Evolutionary conservation across 2,113 vertebrate genomes (phyloP).

Genomic region (Ammodramus savannarum): DNA sequence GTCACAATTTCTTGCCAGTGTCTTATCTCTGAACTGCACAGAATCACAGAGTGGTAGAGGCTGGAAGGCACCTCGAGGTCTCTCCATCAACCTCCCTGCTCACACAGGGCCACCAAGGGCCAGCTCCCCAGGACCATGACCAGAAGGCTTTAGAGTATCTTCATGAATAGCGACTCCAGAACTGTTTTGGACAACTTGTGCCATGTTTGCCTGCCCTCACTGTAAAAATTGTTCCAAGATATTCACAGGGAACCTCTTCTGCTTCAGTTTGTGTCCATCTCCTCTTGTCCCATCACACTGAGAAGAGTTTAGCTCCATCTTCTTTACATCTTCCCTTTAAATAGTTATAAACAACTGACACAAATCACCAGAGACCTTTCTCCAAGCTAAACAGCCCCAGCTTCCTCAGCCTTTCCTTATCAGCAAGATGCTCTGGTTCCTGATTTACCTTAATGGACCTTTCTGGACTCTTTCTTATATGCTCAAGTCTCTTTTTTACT

Average conservation of each 20-base stretch:
- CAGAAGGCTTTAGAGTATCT: not conserved
- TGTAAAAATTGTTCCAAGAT: fast-evolving
- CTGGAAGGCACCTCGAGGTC: not conserved
- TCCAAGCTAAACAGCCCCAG: not conserved
- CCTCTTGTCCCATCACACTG: not conserved
- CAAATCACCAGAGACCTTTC: not conserved
- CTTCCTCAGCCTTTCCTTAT: not conserved
- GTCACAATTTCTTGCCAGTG: too few species aligned
- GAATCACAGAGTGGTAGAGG: not conserved
- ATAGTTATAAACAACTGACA: not conserved
- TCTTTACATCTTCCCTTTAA: not conserved
- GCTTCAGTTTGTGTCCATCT: not conserved
- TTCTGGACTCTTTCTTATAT: not conserved
- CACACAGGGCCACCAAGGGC: not conserved
- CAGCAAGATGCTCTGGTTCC: not conserved
- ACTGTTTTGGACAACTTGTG: not conserved
- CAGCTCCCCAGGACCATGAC: not conserved
- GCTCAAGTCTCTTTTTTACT: not conserved
- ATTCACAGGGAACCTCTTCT: not conserved
- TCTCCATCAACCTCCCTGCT: not conserved
- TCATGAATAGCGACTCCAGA: not conserved
- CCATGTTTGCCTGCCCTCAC: not conserved
- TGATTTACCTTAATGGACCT: not conserved
- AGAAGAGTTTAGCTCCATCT: not conserved
- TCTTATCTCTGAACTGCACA: not conserved